Conservation (phyloP, 2,888 invertebrate species). For the Crematogaster levior region DNA sequence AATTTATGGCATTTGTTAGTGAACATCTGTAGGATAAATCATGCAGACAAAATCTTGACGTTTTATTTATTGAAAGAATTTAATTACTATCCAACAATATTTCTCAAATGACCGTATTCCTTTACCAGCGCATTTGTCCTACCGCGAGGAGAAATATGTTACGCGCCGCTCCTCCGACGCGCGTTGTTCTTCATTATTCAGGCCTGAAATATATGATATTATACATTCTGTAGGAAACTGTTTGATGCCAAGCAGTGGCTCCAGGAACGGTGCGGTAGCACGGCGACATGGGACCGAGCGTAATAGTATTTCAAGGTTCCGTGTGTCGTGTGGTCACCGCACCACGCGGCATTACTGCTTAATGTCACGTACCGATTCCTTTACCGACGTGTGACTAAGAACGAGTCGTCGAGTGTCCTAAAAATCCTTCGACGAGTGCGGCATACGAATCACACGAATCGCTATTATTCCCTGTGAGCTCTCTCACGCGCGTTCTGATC, state of each 20-base stretch:
- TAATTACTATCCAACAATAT: not conserved
- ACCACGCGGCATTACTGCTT: slow-evolving; percentile 75
- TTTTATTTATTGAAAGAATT: not conserved
- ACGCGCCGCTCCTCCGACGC: not conserved
- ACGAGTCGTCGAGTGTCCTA: slow-evolving; percentile 67
- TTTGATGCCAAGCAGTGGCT: slow-evolving; percentile 63
- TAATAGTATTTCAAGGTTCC: slow-evolving; percentile 73
- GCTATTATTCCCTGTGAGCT: slow-evolving; percentile 64
- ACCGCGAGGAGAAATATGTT: slow-evolving; percentile 16
- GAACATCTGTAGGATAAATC: not conserved
- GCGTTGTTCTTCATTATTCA: slow-evolving; percentile 54
- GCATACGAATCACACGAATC: slow-evolving; percentile 71
- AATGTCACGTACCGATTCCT: slow-evolving; percentile 76
- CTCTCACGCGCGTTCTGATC: slow-evolving; percentile 28
- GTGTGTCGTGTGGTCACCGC: slow-evolving; percentile 58
- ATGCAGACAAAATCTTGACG: not conserved
- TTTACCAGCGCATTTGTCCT: not conserved
- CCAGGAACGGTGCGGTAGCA: slow-evolving; percentile 17
- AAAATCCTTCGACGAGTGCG: slow-evolving; percentile 67
- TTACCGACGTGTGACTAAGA: slow-evolving; percentile 74
- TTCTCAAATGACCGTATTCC: not conserved
- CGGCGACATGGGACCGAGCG: slow-evolving; percentile 57
- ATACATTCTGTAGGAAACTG: slow-evolving; percentile 63
- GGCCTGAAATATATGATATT: slow-evolving; percentile 56
- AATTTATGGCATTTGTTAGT: not conserved